phyloP scores from a whole-genome alignment of 2,888 invertebrate species.

The Pyrrhopygopsis socrates region DNA sequence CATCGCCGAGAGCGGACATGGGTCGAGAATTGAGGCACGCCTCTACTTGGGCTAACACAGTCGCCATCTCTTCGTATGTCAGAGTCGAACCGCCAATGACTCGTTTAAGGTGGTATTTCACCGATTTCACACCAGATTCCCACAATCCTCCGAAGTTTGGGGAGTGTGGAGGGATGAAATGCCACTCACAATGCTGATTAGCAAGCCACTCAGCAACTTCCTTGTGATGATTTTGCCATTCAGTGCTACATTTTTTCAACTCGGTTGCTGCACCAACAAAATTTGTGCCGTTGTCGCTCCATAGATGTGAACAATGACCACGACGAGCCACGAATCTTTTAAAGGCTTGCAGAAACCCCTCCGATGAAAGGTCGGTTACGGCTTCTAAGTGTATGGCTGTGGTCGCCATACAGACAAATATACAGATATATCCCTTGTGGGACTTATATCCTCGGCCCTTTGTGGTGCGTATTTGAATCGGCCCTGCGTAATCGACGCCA shows the following conservation, averaged over 20 bases:
- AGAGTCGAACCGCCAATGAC: too few species aligned
- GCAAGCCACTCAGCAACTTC: neutral
- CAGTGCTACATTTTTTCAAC: too few species aligned
- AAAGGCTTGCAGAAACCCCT: neutral
- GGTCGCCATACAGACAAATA: neutral
- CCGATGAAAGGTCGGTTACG: neutral
- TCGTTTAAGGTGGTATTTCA: too few species aligned
- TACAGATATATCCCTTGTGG: constrained; percentile 10
- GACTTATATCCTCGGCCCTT: constrained; percentile 8
- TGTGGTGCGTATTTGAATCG: neutral
- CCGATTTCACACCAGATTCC: too few species aligned
- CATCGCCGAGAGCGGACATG: too few species aligned
- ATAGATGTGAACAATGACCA: neutral
- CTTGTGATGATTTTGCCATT: neutral
- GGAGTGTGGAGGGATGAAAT: neutral
- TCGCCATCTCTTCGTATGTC: too few species aligned
- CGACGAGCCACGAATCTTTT: neutral
- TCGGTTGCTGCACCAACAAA: too few species aligned
- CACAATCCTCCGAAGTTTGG: neutral
- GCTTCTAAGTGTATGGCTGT: neutral
- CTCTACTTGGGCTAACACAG: too few species aligned
- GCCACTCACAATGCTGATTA: neutral
- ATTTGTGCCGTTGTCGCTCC: too few species aligned
- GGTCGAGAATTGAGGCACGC: too few species aligned
- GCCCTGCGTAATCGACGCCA: constrained; percentile 18